A percentile compares a stretch with the other conserved stretches of the same genome.
Conservation (phyloP, 1,140 invertebrate genomes). For the Trichonephila clavipes region DNA sequence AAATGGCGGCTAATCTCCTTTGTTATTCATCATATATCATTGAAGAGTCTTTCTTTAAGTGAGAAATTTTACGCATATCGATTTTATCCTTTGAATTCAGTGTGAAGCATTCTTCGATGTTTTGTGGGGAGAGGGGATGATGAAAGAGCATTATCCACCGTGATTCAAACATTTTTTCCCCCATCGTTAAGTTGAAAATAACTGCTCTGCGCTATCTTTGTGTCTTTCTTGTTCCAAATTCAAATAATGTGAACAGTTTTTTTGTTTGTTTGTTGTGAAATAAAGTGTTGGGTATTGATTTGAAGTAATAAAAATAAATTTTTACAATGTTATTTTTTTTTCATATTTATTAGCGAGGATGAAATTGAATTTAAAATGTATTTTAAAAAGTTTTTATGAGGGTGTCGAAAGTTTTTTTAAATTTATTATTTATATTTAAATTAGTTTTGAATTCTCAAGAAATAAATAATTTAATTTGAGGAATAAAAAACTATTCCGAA, state of each 20-base stretch:
- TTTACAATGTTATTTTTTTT: too few species aligned
- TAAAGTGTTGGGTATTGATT: not conserved
- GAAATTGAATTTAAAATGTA: too few species aligned
- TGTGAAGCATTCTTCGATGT: not conserved
- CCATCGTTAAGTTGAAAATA: slow-evolving; percentile 15
- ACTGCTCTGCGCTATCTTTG: not conserved
- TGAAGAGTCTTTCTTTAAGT: slow-evolving; percentile 2
- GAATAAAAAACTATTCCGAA: too few species aligned
- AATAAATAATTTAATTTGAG: too few species aligned
- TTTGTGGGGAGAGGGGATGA: slow-evolving; percentile 34
- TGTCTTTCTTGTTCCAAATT: not conserved
- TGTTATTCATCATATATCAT: not conserved
- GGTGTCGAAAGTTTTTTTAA: too few species aligned
- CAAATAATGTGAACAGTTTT: not conserved
- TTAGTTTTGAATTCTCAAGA: too few species aligned
- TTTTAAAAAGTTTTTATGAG: too few species aligned
- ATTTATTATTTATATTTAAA: too few species aligned
- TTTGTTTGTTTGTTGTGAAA: not conserved
- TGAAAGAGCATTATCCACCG: slow-evolving; percentile 27
- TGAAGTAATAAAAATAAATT: too few species aligned
- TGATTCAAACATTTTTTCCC: not conserved
- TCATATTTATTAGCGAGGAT: too few species aligned
- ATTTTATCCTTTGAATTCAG: slow-evolving; percentile 19
- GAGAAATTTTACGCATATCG: slow-evolving; percentile 54
- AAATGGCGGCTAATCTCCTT: not conserved